Conservation (phyloP, 2,888 invertebrate species). For the Sminthurinus aureus region DNA sequence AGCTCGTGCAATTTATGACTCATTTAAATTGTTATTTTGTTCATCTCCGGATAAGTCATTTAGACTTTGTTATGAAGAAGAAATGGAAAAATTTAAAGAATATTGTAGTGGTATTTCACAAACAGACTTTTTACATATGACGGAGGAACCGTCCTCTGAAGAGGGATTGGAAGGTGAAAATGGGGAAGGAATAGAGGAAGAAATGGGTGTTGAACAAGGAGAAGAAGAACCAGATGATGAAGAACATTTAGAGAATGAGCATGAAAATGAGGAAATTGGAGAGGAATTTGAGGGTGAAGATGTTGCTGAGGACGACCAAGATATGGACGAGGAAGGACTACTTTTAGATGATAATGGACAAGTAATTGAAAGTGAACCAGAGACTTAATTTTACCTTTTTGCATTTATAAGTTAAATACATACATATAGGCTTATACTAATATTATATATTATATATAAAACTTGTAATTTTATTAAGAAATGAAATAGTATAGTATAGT, state of each 20-base stretch:
- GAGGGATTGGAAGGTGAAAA: not conserved
- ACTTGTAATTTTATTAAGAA: too few species aligned
- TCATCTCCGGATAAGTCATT: slow-evolving; percentile 43
- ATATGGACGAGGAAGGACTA: not conserved
- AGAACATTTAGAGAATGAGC: slow-evolving; percentile 17
- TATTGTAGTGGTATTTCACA: slow-evolving; percentile 71
- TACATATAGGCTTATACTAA: not conserved
- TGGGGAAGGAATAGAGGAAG: not conserved
- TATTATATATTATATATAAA: not conserved
- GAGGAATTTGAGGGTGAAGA: not conserved
- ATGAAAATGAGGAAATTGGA: not conserved
- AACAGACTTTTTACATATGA: slow-evolving; percentile 70
- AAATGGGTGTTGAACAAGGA: not conserved
- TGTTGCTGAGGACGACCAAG: slow-evolving; percentile 23
- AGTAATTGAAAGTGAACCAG: slow-evolving; percentile 13
- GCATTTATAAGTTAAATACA: not conserved
- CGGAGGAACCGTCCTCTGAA: slow-evolving; percentile 68
- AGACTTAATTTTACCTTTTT: slow-evolving; percentile 10
- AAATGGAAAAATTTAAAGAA: slow-evolving; percentile 73
- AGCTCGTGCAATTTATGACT: slow-evolving; percentile 71
- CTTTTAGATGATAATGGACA: not conserved
- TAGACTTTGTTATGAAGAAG: slow-evolving; percentile 43
- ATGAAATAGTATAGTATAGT: too few species aligned
- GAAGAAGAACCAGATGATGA: not conserved
- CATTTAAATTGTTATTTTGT: slow-evolving; percentile 64